phyloP scores from a whole-genome alignment of 2,888 invertebrate genomes.

The Parapristionchus giblindavisi region DNA sequence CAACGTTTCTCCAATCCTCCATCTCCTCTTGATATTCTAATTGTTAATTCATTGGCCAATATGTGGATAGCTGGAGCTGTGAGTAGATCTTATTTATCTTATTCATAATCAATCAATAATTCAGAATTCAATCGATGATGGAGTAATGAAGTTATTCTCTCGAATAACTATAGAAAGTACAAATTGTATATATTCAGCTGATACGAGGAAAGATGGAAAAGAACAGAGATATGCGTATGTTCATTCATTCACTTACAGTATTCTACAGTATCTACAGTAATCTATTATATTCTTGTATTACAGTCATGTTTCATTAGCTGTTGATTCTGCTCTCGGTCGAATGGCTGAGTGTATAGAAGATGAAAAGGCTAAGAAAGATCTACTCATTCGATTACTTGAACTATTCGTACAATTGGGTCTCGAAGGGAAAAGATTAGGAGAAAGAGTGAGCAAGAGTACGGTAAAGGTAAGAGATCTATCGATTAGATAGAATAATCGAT shows the following conservation, averaged over 20 bases:
- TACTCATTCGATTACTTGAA: slow-evolving; percentile 81
- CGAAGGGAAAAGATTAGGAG: slow-evolving; percentile 93
- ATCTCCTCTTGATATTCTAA: slow-evolving; percentile 88
- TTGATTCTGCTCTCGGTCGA: slow-evolving; percentile 93
- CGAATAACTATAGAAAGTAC: slow-evolving; percentile 89
- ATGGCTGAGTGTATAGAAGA: slow-evolving; percentile 93
- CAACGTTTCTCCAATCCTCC: slow-evolving; percentile 92
- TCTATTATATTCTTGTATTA: slow-evolving; percentile 23
- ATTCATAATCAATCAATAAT: slow-evolving; percentile 41
- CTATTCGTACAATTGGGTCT: slow-evolving; percentile 96
- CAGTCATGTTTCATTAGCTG: slow-evolving; percentile 89
- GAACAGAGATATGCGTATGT: slow-evolving; percentile 62
- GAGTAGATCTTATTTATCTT: slow-evolving; percentile 27
- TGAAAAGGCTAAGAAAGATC: slow-evolving; percentile 74
- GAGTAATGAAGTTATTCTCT: slow-evolving; percentile 97
- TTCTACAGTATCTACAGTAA: background rate
- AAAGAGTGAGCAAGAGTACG: slow-evolving; percentile 81
- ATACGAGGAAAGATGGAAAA: slow-evolving; percentile 44
- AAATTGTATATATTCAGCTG: slow-evolving; percentile 64
- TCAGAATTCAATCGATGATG: slow-evolving; percentile 81
- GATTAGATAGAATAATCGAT: background rate
- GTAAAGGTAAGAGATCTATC: slow-evolving; percentile 72
- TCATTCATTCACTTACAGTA: background rate
- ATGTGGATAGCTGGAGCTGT: slow-evolving; percentile 85
- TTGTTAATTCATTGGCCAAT: slow-evolving; percentile 95